phyloP scores from a whole-genome alignment of 2,888 invertebrate genomes.

The Chorisops tibialis region DNA sequence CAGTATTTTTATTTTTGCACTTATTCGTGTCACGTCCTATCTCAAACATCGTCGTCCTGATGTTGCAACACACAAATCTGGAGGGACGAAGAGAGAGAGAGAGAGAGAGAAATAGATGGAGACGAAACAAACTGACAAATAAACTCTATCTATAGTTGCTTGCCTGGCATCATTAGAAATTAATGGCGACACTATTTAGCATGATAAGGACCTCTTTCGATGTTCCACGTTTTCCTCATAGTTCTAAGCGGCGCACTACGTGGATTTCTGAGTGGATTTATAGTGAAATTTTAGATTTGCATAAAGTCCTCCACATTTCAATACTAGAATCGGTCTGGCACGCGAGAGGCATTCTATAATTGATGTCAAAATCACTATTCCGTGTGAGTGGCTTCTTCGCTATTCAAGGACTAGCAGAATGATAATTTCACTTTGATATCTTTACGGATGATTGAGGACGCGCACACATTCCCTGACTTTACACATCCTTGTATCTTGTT shows the following conservation, averaged over 20 bases:
- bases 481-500: too few species aligned
- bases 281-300: too few species aligned
- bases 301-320: background rate
- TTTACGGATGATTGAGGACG: too few species aligned
- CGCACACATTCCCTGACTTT: too few species aligned
- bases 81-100: too few species aligned
- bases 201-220: constrained; percentile 8
- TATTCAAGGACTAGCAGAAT: too few species aligned
- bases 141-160: too few species aligned
- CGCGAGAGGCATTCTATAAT: background rate
- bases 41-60: constrained; percentile 6
- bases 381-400: constrained; percentile 12
- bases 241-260: background rate
- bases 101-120: too few species aligned
- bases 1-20: background rate
- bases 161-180: background rate
- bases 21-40: constrained; percentile 22
- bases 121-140: too few species aligned
- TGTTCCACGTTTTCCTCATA: background rate
- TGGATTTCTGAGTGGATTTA: too few species aligned
- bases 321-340: background rate
- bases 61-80: background rate
- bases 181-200: constrained; percentile 8
- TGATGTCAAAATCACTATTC: constrained; percentile 17
- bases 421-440: too few species aligned